These are phyloP conservation scores for Cyrtodaria siliqua DNA, from an alignment of 2,888 invertebrate genomes.

Conservation along the genomic window DNA sequence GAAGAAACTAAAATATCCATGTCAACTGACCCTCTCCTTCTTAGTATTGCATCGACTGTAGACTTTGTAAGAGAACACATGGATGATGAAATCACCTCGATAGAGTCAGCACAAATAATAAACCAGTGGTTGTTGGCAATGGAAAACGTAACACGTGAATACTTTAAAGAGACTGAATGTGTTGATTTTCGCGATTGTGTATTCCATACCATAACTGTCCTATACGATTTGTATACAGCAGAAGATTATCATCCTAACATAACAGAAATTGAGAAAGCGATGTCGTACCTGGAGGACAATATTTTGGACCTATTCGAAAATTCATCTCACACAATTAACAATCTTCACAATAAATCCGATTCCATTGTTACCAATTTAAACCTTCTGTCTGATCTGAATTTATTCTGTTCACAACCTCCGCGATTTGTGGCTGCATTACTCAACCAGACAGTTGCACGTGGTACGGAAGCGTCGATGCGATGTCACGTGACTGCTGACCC, in stretches of 20 bases:
- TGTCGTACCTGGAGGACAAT: constrained; percentile 32
- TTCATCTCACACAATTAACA: constrained; percentile 12
- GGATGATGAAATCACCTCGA: constrained; percentile 1
- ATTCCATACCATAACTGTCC: constrained; percentile 26
- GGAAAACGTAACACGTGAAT: constrained; percentile 33
- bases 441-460: constrained; percentile 20
- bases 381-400: constrained; percentile 9
- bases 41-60: constrained; percentile 5
- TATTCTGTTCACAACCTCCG: constrained; percentile 52
- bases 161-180: constrained; percentile 36
- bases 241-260: constrained; percentile 28
- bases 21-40: constrained; percentile 4
- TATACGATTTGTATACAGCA: constrained; percentile 35
- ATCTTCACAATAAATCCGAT: constrained; percentile 5
- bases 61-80: constrained; percentile 9
- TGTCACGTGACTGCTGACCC: no score
- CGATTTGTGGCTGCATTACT: not conserved
- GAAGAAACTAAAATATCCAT: no score
- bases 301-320: constrained; percentile 29
- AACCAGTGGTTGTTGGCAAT: constrained; percentile 47
- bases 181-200: constrained; percentile 42
- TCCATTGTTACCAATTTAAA: not conserved
- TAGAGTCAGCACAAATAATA: constrained; percentile 16
- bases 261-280: no score
- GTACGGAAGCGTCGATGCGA: no score